phyloP scores from a whole-genome alignment of 2,888 invertebrate genomes.

The Atherix ibis region DNA sequence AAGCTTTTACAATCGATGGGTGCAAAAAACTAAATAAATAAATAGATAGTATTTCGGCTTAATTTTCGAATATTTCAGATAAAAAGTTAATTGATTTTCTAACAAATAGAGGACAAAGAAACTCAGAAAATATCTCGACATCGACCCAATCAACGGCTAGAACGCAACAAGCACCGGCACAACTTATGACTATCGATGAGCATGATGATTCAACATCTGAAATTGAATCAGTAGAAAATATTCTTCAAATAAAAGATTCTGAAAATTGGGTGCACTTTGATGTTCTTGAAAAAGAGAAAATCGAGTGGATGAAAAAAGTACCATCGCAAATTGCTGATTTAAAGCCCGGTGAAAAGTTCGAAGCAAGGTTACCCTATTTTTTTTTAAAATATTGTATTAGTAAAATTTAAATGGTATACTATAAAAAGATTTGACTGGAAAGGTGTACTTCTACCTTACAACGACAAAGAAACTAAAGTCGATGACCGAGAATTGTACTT shows the following conservation, averaged over 20 bases:
- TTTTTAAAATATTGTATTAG: neutral
- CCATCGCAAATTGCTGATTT: constrained; percentile 41
- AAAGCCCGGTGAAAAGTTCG: constrained; percentile 46
- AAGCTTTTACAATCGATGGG: constrained; percentile 41
- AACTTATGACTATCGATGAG: no score
- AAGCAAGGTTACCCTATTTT: constrained; percentile 39
- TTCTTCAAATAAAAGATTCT: constrained; percentile 42
- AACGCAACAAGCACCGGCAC: no score
- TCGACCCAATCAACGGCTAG: neutral
- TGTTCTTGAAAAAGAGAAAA: constrained; percentile 68
- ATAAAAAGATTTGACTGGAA: constrained; percentile 58
- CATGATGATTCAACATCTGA: no score
- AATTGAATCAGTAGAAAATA: constrained; percentile 41
- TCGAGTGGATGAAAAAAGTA: constrained; percentile 71
- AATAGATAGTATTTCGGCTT: no score
- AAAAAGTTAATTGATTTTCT: neutral
- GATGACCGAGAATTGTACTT: constrained; percentile 59
- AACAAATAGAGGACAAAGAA: constrained; percentile 17
- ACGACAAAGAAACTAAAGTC: constrained; percentile 39
- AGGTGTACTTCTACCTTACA: constrained; percentile 59
- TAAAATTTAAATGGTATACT: constrained; percentile 7
- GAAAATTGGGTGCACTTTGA: constrained; percentile 75
- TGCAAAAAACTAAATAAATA: no score
- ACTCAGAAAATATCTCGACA: constrained; percentile 6
- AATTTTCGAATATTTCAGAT: neutral